Evolutionary conservation across 2,888 invertebrate species (phyloP).

Genomic region (Chymomyza caudatula): DNA sequence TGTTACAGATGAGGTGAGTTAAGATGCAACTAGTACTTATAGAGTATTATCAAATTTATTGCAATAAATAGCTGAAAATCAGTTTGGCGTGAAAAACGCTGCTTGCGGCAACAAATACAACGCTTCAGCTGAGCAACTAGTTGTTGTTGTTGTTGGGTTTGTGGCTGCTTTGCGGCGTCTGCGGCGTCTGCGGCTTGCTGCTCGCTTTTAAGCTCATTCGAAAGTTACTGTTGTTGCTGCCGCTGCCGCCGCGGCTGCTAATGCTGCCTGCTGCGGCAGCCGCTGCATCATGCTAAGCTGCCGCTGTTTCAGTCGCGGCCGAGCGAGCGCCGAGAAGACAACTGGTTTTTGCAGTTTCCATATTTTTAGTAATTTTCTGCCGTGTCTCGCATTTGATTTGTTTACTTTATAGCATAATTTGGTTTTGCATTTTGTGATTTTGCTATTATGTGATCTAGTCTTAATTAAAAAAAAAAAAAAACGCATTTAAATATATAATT

Average conservation of each 20-base stretch:
- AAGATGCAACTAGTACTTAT: neutral
- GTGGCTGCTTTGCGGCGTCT: neutral
- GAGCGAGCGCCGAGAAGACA: constrained; percentile 69
- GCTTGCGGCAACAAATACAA: constrained; percentile 3
- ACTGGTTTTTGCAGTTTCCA: constrained; percentile 18
- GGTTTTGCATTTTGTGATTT: constrained; percentile 18
- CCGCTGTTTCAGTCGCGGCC: constrained; percentile 58
- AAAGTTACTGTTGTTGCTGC: neutral
- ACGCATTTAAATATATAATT: neutral
- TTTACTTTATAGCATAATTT: constrained; percentile 5
- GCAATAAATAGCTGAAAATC: constrained; percentile 68
- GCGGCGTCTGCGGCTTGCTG: neutral
- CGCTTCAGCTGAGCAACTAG: constrained; percentile 5
- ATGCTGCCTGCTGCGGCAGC: constrained; percentile 12
- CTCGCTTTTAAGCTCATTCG: neutral
- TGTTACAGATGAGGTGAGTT: constrained; percentile 90
- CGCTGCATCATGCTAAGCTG: constrained; percentile 13
- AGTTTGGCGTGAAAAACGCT: constrained; percentile 64
- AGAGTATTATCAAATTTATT: constrained; percentile 18
- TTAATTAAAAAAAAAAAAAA: neutral
- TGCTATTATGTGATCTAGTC: constrained; percentile 21
- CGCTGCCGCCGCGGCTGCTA: constrained; percentile 1
- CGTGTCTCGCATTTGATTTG: constrained; percentile 34
- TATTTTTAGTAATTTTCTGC: neutral
- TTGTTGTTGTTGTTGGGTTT: constrained; percentile 22